phyloP scores from a whole-genome alignment of 37 sponge, comb jelly and placozoan species.

The Haliclona indistincta region DNA sequence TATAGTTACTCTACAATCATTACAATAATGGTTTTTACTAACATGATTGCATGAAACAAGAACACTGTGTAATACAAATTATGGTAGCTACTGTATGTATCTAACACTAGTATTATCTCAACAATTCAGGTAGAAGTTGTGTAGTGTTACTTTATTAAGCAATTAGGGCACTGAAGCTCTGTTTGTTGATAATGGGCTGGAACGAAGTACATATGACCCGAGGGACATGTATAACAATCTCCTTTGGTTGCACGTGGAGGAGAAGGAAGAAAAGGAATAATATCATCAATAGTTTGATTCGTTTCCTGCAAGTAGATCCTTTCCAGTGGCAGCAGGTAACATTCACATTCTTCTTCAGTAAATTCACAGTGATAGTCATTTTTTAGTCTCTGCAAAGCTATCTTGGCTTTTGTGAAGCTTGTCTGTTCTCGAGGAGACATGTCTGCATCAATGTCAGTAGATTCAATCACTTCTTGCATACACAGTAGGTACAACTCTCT shows the following conservation, averaged over 20 bases:
- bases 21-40: too few species aligned
- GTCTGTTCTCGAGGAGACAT: too few species aligned
- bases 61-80: too few species aligned
- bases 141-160: not conserved
- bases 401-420: too few species aligned
- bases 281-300: not conserved
- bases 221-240: not conserved
- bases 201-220: slow-evolving; percentile 4
- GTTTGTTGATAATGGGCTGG: slow-evolving; percentile 1
- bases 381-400: not conserved
- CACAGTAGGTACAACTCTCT: slow-evolving; percentile 16
- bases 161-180: not conserved
- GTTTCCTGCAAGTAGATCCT: not conserved
- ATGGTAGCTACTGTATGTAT: too few species aligned
- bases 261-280: not conserved
- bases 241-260: not conserved
- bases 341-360: not conserved
- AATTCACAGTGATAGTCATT: not conserved
- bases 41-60: too few species aligned
- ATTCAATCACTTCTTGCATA: too few species aligned
- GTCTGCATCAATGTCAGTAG: too few species aligned
- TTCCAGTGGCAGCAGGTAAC: not conserved
- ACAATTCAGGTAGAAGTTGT: not conserved
- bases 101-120: too few species aligned
- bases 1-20: not conserved